Percentiles rank a stretch among this genome's conserved stretches.
phyloP scores from a whole-genome alignment of 1,140 invertebrate genomes.

The Gryllus bimaculatus region DNA sequence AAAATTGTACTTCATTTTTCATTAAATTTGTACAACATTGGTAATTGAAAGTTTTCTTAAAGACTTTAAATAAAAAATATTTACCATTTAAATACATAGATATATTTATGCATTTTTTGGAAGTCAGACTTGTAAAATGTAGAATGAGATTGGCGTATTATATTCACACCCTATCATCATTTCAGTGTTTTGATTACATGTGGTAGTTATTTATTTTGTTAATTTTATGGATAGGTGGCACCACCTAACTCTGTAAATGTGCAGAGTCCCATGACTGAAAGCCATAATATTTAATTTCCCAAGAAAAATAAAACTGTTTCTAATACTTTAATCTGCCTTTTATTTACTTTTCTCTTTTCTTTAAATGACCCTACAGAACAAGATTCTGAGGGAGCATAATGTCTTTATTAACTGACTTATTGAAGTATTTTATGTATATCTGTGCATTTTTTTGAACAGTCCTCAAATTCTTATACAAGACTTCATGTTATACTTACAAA shows the following conservation, averaged over 20 bases:
- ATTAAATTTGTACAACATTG: neutral
- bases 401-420: no score
- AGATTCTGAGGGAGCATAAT: no score
- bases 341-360: neutral
- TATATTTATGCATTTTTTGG: slow-evolving; percentile 7
- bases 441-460: no score
- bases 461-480: no score
- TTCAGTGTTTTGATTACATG: slow-evolving; percentile 13
- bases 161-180: slow-evolving; percentile 11
- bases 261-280: slow-evolving; percentile 11
- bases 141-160: slow-evolving; percentile 13
- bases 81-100: neutral
- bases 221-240: slow-evolving; percentile 15
- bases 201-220: slow-evolving; percentile 14
- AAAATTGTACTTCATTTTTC: neutral
- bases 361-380: no score
- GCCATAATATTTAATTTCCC: slow-evolving; percentile 14
- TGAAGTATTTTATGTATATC: no score
- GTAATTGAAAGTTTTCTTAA: no score
- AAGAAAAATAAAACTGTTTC: slow-evolving; percentile 13
- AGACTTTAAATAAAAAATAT: neutral
- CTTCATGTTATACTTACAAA: no score
- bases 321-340: slow-evolving; percentile 6
- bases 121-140: slow-evolving; percentile 16
- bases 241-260: slow-evolving; percentile 12